phyloP scores from a whole-genome alignment of 2,888 invertebrate species.

The Trachelus tabidus region DNA sequence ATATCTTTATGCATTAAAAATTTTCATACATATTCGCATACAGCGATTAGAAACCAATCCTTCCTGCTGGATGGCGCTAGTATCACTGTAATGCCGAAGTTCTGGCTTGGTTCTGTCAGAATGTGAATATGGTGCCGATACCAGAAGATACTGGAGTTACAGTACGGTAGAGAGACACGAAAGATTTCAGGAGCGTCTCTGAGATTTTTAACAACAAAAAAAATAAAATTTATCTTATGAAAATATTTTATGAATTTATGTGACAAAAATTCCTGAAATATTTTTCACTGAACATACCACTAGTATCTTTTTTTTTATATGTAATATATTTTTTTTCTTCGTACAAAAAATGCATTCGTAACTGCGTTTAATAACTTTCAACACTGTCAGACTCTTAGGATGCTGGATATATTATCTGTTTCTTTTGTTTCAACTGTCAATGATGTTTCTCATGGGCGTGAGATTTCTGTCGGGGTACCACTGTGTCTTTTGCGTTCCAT shows the following conservation, averaged over 20 bases:
- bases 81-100: neutral
- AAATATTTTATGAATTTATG: neutral
- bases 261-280: neutral
- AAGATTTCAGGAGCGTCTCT: neutral
- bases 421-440: neutral
- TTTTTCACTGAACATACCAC: neutral
- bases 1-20: neutral
- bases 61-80: neutral
- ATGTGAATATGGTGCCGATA: neutral
- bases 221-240: neutral
- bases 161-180: neutral
- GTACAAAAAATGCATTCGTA: neutral
- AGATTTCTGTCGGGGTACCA: neutral
- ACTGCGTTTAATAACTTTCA: neutral
- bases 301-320: neutral
- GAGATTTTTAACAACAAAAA: neutral
- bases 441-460: neutral
- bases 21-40: neutral
- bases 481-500: conserved; percentile 13
- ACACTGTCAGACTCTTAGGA: neutral
- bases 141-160: neutral
- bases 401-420: neutral
- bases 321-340: neutral
- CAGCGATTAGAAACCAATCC: neutral
- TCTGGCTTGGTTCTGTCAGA: neutral